Percentiles rank a stretch among this genome's conserved stretches.
phyloP scores from a whole-genome alignment of 2,113 vertebrate genomes.

The Spheniscus mendiculus region DNA sequence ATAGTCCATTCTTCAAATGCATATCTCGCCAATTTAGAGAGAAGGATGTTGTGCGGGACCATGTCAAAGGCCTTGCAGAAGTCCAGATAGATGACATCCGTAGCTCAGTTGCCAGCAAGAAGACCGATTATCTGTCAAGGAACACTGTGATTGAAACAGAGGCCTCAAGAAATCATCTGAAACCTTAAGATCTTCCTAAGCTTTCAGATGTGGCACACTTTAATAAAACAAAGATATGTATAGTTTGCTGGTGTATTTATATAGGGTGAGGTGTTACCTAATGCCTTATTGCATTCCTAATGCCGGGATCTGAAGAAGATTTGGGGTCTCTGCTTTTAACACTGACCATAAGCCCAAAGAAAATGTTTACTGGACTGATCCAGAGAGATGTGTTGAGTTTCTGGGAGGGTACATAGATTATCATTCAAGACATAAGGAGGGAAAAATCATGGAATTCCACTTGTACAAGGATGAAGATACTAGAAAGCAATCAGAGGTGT shows the following conservation, averaged over 20 bases:
- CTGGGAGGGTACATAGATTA: neutral
- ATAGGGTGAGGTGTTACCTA: neutral
- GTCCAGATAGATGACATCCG: neutral
- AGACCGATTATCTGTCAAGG: neutral
- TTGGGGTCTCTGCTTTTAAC: neutral
- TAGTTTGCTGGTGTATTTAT: neutral
- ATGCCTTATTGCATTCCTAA: neutral
- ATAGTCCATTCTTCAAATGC: neutral
- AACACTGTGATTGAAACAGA: neutral
- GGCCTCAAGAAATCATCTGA: neutral
- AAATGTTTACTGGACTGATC: neutral
- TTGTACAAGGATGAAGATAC: neutral
- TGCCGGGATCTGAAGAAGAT: neutral
- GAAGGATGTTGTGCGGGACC: too few relatives aligned
- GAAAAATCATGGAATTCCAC: neutral
- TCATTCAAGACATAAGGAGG: neutral
- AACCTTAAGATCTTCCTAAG: neutral
- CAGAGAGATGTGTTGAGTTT: neutral
- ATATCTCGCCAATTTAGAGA: neutral
- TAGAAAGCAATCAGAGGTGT: neutral
- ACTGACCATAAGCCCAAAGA: neutral
- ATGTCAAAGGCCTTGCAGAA: neutral
- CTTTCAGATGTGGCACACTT: neutral
- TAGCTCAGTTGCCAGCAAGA: neutral
- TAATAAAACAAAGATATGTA: neutral